These are phyloP conservation scores for Sesia apiformis DNA, from an alignment of 2,888 invertebrate species.

Conservation along the genomic window DNA sequence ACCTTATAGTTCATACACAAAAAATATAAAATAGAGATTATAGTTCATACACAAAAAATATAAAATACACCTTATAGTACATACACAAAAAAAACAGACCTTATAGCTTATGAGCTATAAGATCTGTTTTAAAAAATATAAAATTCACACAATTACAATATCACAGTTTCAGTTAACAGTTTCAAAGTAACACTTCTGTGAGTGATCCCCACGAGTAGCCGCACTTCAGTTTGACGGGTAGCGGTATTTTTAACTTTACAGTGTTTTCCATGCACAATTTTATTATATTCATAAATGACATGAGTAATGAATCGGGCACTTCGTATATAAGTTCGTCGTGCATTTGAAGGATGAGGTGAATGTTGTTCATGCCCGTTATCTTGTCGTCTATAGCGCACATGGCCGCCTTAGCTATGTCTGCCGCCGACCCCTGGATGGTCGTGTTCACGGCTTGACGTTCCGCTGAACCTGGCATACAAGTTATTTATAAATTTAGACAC, in stretches of 20 bases:
- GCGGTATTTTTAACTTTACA: conserved; percentile 81
- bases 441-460: conserved; percentile 98
- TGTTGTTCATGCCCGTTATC: conserved; percentile 30
- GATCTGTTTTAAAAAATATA: no score
- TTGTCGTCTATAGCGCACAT: conserved; percentile 84
- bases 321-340: conserved; percentile 98
- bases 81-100: no score
- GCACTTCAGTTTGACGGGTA: conserved; percentile 90
- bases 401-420: conserved; percentile 94
- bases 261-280: conserved; percentile 88
- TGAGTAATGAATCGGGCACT: conserved; percentile 76
- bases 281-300: conserved; percentile 76
- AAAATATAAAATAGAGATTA: no score
- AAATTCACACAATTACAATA: conserved; percentile 6
- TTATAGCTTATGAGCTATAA: no score
- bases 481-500: neutral
- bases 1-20: no score
- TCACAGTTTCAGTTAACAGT: neutral
- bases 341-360: conserved; percentile 88
- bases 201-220: conserved; percentile 87
- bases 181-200: conserved; percentile 29
- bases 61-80: no score
- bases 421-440: conserved; percentile 96
- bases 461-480: conserved; percentile 77
- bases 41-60: no score